These are phyloP conservation scores for Cetonia aurata DNA, from an alignment of 2,888 invertebrate species.

Conservation along the genomic window DNA sequence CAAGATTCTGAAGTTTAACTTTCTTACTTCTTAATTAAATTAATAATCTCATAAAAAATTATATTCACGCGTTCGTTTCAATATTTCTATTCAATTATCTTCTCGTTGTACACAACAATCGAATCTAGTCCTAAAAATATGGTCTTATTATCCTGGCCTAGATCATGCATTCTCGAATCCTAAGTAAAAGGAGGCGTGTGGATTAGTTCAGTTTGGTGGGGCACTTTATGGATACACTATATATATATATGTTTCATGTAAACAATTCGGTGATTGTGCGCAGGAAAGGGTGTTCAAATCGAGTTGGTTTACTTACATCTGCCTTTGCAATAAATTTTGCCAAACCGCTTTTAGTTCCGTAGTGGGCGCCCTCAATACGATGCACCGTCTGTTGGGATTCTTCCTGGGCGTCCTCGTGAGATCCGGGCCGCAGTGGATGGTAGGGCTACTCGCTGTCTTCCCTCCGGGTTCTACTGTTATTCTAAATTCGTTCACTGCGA, in stretches of 20 bases:
- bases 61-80: too few species aligned
- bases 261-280: conserved; percentile 38
- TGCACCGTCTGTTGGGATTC: conserved; percentile 74
- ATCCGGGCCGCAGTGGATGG: conserved; percentile 80
- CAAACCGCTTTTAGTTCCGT: conserved; percentile 89
- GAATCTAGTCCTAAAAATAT: too few species aligned
- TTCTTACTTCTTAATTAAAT: too few species aligned
- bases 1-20: too few species aligned
- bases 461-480: conserved; percentile 79
- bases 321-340: conserved; percentile 89
- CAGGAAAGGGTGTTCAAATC: conserved; percentile 32
- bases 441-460: conserved; percentile 77
- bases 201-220: conserved; percentile 1
- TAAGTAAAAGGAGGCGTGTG: background rate
- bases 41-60: too few species aligned
- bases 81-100: too few species aligned
- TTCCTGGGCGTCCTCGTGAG: conserved; percentile 74
- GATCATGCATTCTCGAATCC: conserved; percentile 32
- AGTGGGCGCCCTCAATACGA: conserved; percentile 84
- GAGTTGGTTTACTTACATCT: conserved; percentile 76
- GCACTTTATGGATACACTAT: conserved; percentile 54
- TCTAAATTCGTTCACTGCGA: conserved; percentile 86
- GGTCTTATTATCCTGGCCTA: background rate
- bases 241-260: conserved; percentile 44
- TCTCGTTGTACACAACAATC: too few species aligned